These are phyloP conservation scores for Frankliniella fusca DNA, from an alignment of 2,888 invertebrate genomes.

Conservation along the genomic window DNA sequence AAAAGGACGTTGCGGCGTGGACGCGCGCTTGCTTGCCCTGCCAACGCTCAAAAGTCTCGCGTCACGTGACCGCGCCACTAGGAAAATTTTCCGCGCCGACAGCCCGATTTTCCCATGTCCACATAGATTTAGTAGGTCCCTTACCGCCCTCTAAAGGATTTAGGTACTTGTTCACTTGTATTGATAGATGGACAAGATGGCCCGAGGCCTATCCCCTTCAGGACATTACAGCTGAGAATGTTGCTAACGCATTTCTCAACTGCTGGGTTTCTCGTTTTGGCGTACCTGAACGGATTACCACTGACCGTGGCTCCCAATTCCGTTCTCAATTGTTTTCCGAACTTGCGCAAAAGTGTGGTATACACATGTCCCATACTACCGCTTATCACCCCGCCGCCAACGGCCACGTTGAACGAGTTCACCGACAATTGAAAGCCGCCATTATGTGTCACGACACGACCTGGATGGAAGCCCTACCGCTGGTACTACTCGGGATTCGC, in stretches of 20 bases:
- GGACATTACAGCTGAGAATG: conserved; percentile 46
- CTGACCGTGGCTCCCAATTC: conserved; percentile 46
- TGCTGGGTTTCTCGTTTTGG: conserved; percentile 48
- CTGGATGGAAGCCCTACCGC: conserved; percentile 36
- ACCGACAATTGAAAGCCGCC: conserved; percentile 46
- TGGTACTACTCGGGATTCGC: conserved; percentile 40
- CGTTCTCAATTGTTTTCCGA: conserved; percentile 43
- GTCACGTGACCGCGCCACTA: conserved; percentile 42
- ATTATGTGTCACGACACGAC: conserved; percentile 40
- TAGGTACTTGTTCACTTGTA: neutral
- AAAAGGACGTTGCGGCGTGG: conserved; percentile 44
- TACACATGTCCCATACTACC: conserved; percentile 41
- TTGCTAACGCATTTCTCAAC: conserved; percentile 43
- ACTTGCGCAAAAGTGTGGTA: conserved; percentile 39
- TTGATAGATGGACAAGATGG: conserved; percentile 44
- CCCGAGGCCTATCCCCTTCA: conserved; percentile 44
- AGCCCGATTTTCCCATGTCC: conserved; percentile 42
- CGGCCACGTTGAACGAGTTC: conserved; percentile 47
- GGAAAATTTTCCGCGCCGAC: conserved; percentile 39
- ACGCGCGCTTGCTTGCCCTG: conserved; percentile 42
- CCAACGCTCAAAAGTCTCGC: conserved; percentile 43
- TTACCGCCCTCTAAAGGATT: conserved; percentile 26
- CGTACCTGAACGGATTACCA: conserved; percentile 43
- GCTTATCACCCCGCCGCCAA: conserved; percentile 46
- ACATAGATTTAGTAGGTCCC: conserved; percentile 43